Evolutionary conservation across 2,113 vertebrate genomes (phyloP).

Genomic region (Labrus mixtus): DNA sequence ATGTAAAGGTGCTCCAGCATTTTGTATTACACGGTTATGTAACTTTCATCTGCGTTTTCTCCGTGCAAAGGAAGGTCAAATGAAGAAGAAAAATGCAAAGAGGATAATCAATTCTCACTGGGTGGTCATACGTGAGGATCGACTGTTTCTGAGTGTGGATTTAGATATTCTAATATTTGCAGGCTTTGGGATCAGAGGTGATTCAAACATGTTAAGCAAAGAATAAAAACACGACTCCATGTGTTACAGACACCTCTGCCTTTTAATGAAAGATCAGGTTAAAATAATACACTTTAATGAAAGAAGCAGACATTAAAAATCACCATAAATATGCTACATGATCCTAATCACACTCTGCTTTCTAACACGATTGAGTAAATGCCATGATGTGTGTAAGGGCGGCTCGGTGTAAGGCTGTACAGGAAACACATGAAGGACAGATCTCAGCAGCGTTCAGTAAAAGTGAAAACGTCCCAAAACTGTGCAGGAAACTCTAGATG

Average conservation of each 20-base stretch:
- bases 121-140: too few species aligned
- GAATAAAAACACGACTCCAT: background rate
- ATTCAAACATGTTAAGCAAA: too few species aligned
- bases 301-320: conserved; percentile 74
- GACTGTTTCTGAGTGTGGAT: too few species aligned
- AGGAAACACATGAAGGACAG: conserved; percentile 65
- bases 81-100: too few species aligned
- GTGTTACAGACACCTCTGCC: conserved; percentile 53
- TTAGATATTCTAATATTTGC: too few species aligned
- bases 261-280: conserved; percentile 79
- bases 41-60: too few species aligned
- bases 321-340: conserved; percentile 81
- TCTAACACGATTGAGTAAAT: conserved; percentile 72
- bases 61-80: too few species aligned
- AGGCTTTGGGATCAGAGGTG: too few species aligned
- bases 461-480: conserved; percentile 54
- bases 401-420: conserved; percentile 65
- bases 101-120: too few species aligned
- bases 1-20: too few species aligned
- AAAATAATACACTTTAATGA: conserved; percentile 82
- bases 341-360: conserved; percentile 68
- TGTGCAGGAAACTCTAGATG: conserved; percentile 61
- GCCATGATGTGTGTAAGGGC: conserved; percentile 46
- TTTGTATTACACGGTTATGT: too few species aligned
- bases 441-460: conserved; percentile 56